Percentiles rank a stretch among this genome's conserved stretches.
These are phyloP conservation scores for Piprites chloris DNA, from an alignment of 2,113 vertebrate species.

Conservation along the genomic window DNA sequence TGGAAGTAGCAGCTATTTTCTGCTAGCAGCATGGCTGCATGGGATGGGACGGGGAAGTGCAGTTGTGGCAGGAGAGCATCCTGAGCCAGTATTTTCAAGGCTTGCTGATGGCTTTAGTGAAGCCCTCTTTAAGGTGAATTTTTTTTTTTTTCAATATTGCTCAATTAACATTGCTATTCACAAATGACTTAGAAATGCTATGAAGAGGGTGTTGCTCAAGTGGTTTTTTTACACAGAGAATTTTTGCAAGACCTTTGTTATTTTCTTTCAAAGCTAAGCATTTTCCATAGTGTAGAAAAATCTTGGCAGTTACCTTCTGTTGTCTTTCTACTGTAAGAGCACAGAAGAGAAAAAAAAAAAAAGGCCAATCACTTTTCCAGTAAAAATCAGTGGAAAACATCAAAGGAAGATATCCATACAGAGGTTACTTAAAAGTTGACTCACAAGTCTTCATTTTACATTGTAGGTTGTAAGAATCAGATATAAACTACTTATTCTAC, in stretches of 20 bases:
- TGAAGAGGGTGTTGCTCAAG: accelerated
- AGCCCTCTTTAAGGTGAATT: neutral
- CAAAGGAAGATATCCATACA: neutral
- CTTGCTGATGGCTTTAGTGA: neutral
- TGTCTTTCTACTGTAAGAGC: neutral
- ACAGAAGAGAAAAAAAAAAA: neutral
- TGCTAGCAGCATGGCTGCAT: accelerated
- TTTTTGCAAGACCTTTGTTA: neutral
- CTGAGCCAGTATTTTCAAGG: neutral
- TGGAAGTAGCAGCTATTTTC: neutral
- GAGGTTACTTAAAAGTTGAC: neutral
- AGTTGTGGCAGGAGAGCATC: neutral
- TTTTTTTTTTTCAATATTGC: accelerated
- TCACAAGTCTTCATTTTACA: neutral
- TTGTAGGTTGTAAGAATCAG: neutral
- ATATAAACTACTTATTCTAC: neutral
- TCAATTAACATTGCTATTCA: neutral
- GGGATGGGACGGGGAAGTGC: accelerated
- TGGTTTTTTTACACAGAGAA: neutral
- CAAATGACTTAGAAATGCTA: neutral
- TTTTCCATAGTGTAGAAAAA: neutral
- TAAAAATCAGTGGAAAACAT: neutral
- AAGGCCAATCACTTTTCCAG: neutral
- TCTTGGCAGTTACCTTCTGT: neutral
- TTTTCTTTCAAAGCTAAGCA: neutral